Percentiles rank a stretch among this genome's conserved stretches.
These are phyloP conservation scores for Pogonocherus hispidulus DNA, from an alignment of 2,888 invertebrate species.

Conservation along the genomic window DNA sequence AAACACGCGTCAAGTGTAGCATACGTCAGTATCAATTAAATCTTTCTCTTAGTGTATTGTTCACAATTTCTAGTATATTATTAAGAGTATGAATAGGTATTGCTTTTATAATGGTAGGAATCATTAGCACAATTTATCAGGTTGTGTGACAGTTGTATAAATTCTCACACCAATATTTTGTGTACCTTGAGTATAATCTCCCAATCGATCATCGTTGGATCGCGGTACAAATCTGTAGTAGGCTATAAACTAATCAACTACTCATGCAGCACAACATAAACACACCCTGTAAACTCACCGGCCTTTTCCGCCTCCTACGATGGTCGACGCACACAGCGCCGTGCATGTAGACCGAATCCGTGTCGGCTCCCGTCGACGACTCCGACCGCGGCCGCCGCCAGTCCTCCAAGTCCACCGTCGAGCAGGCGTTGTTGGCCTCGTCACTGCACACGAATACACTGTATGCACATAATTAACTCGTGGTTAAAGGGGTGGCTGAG, in stretches of 20 bases:
- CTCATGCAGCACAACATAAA: neutral
- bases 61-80: too few relatives aligned
- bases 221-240: neutral
- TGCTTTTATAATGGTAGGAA: too few relatives aligned
- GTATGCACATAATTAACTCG: slow-evolving; percentile 54
- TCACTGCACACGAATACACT: slow-evolving; percentile 76
- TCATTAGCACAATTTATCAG: too few relatives aligned
- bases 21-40: too few relatives aligned
- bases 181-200: too few relatives aligned
- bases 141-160: too few relatives aligned
- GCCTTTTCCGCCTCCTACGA: slow-evolving; percentile 65
- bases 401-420: slow-evolving; percentile 75
- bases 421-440: slow-evolving; percentile 78
- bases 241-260: neutral
- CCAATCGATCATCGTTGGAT: too few relatives aligned
- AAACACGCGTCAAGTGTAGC: too few relatives aligned
- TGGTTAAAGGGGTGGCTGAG: slow-evolving; percentile 39
- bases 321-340: slow-evolving; percentile 64
- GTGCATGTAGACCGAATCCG: slow-evolving; percentile 77
- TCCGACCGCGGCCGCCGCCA: slow-evolving; percentile 84
- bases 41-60: too few relatives aligned
- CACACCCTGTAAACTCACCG: slow-evolving; percentile 69
- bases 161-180: too few relatives aligned
- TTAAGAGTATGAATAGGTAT: too few relatives aligned
- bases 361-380: slow-evolving; percentile 79